phyloP scores from a whole-genome alignment of 53 echinoderm and acorn worm species.

The Antedon mediterranea region DNA sequence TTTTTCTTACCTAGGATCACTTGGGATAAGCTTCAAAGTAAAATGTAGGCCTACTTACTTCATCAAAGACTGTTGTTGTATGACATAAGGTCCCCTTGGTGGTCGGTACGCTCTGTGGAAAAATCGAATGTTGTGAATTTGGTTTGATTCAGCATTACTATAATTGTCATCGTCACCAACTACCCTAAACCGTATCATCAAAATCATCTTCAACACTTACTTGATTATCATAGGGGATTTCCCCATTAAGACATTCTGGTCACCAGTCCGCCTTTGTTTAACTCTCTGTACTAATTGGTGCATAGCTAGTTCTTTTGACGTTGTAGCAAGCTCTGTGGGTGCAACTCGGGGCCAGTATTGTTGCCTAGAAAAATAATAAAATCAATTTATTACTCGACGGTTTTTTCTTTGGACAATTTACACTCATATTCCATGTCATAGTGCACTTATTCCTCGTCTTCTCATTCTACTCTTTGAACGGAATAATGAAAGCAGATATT shows the following conservation, averaged over 20 bases:
- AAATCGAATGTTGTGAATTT: too few relatives aligned
- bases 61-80: constrained; percentile 54
- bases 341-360: background rate
- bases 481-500: too few relatives aligned
- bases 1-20: background rate
- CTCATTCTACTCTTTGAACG: too few relatives aligned
- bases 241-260: background rate
- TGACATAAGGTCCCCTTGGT: constrained; percentile 59
- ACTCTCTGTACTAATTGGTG: background rate
- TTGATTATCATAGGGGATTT: background rate
- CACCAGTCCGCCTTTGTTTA: background rate
- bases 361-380: background rate
- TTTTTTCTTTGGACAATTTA: too few relatives aligned
- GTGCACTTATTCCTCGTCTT: too few relatives aligned
- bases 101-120: constrained; percentile 58
- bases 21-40: background rate
- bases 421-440: too few relatives aligned
- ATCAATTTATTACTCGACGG: too few relatives aligned
- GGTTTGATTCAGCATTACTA: too few relatives aligned
- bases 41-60: constrained; percentile 28
- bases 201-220: background rate
- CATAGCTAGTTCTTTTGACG: background rate
- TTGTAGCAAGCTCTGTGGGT: background rate
- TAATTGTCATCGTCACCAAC: too few relatives aligned
- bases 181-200: too few relatives aligned